phyloP scores from a whole-genome alignment of 2,888 invertebrate genomes.

The Nudaria mundana region DNA sequence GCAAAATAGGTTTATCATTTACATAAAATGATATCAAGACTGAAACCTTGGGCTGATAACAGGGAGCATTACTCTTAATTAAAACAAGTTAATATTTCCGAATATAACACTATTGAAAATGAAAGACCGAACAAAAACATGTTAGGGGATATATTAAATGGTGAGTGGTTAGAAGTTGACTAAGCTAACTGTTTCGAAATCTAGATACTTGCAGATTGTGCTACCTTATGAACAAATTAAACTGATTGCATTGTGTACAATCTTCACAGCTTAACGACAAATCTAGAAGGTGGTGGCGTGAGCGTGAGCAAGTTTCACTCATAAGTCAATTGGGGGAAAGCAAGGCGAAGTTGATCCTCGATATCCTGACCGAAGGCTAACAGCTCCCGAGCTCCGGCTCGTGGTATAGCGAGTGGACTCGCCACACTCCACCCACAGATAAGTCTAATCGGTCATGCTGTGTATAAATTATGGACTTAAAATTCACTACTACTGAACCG shows the following conservation, averaged over 20 bases:
- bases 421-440: slow-evolving; percentile 47
- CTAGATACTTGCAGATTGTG: background rate
- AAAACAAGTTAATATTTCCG: no score
- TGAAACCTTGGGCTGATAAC: slow-evolving; percentile 36
- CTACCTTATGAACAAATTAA: slow-evolving; percentile 14
- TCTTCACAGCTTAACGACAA: slow-evolving; percentile 63
- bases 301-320: slow-evolving; percentile 42
- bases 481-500: no score
- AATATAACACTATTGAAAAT: no score
- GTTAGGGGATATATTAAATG: no score
- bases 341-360: slow-evolving; percentile 49
- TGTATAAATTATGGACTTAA: no score
- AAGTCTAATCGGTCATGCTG: slow-evolving; percentile 44
- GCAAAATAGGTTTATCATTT: no score
- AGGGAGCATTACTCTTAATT: background rate
- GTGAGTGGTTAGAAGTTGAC: slow-evolving; percentile 19
- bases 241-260: slow-evolving; percentile 56
- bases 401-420: slow-evolving; percentile 49
- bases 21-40: no score
- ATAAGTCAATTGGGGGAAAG: slow-evolving; percentile 34
- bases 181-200: background rate
- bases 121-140: no score
- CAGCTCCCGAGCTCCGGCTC: slow-evolving; percentile 39
- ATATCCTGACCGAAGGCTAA: slow-evolving; percentile 51
- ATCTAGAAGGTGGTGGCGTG: slow-evolving; percentile 49